Percentiles rank a stretch among this genome's conserved stretches.
These are phyloP conservation scores for Rotaria magnacalcarata DNA, from an alignment of 2,888 invertebrate species.

Conservation along the genomic window DNA sequence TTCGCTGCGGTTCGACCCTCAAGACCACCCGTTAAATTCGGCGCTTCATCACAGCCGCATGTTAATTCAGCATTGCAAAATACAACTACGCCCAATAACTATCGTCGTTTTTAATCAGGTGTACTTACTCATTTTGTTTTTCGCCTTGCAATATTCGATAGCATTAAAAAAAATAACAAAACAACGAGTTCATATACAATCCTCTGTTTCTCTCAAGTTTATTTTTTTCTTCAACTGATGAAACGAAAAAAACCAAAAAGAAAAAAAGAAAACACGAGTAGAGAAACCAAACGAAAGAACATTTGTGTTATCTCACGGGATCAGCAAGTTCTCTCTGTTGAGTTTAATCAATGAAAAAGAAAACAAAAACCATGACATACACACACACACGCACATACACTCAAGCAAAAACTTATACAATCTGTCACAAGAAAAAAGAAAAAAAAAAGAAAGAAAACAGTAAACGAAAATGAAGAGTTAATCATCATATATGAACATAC, in stretches of 20 bases:
- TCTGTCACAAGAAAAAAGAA: slow-evolving; percentile 2
- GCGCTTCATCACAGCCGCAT: not conserved
- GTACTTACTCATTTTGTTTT: not conserved
- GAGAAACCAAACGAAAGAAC: slow-evolving; percentile 18
- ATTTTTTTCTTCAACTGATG: not conserved
- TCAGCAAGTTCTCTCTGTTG: slow-evolving; percentile 3
- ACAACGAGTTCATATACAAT: not conserved
- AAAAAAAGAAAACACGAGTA: slow-evolving; percentile 6
- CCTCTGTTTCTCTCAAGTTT: not conserved
- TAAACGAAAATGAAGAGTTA: not conserved
- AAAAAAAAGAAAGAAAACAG: not conserved
- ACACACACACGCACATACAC: not conserved
- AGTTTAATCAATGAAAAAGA: slow-evolving; percentile 9
- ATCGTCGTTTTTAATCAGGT: not conserved
- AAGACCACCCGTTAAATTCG: slow-evolving; percentile 41
- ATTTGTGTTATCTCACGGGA: slow-evolving; percentile 29
- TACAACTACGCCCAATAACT: slow-evolving; percentile 24
- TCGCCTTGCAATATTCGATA: not conserved
- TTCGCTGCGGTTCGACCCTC: slow-evolving; percentile 39
- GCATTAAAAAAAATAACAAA: not conserved
- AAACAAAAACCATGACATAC: not conserved
- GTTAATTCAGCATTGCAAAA: not conserved
- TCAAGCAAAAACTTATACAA: slow-evolving; percentile 23
- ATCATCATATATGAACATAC: slow-evolving; percentile 8
- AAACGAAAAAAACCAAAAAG: not conserved